These are phyloP conservation scores for Columbina picui DNA, from an alignment of 2,113 vertebrate genomes.

Conservation along the genomic window DNA sequence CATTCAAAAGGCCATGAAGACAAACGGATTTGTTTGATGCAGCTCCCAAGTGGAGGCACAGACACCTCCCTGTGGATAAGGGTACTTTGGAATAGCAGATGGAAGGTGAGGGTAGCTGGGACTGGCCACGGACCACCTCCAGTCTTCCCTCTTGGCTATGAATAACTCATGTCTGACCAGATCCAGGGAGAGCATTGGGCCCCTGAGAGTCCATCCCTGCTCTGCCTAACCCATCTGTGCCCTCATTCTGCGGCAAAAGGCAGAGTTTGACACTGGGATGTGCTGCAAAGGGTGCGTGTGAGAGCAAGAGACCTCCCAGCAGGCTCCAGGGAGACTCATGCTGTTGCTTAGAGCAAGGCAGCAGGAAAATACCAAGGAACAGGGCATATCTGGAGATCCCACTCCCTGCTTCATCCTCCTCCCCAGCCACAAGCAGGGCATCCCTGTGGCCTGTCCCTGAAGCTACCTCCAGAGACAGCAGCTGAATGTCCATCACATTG, in stretches of 20 bases:
- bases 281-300: rapidly evolving
- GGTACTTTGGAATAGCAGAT: not conserved
- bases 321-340: not conserved
- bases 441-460: rapidly evolving
- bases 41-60: not conserved
- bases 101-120: not conserved
- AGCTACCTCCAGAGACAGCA: not conserved
- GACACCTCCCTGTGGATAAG: not conserved
- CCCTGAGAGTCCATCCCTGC: not conserved
- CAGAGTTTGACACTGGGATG: rapidly evolving
- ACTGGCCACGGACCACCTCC: not conserved
- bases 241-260: not conserved
- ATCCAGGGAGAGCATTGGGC: not conserved
- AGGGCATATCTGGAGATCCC: not conserved
- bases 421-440: not conserved
- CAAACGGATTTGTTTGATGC: not conserved
- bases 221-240: not conserved
- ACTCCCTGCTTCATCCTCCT: not conserved
- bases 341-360: not conserved
- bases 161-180: not conserved
- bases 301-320: not conserved
- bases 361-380: not conserved
- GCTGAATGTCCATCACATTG: not conserved
- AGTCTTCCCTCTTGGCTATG: not conserved
- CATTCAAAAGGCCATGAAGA: not conserved